A percentile compares a stretch with the other conserved stretches of the same genome.
Conservation (phyloP, 2,113 vertebrate genomes). For the Cyanoliseus patagonus region DNA sequence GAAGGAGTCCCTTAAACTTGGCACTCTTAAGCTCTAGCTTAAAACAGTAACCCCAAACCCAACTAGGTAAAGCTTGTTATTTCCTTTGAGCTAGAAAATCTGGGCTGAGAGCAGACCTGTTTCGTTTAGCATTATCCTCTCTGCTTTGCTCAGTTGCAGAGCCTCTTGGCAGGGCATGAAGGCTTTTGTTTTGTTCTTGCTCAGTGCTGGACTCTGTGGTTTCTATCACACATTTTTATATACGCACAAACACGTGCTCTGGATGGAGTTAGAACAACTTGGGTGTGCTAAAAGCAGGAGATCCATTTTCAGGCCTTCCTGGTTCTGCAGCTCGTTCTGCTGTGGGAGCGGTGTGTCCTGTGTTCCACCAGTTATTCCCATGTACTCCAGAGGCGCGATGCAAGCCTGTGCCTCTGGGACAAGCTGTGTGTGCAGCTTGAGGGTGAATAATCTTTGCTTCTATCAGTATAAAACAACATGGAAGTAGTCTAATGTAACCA, state of each 20-base stretch:
- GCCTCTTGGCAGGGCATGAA: not conserved
- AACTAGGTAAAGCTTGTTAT: not conserved
- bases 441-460: not conserved
- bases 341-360: fast-evolving
- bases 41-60: not conserved
- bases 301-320: not conserved
- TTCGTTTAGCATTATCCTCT: not conserved
- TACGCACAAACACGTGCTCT: fast-evolving
- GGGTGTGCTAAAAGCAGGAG: not conserved
- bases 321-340: not conserved
- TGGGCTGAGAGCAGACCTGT: not conserved
- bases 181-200: not conserved
- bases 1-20: not conserved
- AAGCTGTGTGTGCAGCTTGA: not conserved
- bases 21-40: not conserved
- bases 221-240: not conserved
- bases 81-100: conserved; percentile 1
- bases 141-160: conserved; percentile 3
- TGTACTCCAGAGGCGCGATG: not conserved
- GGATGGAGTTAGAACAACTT: not conserved
- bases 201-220: not conserved
- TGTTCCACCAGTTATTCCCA: fast-evolving
- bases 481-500: not conserved
- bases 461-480: not conserved
- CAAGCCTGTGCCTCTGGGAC: not conserved